Evolutionary conservation across 2,797 vertebrate species (phyloP).

Genomic region (Bryconaethiops microstoma): DNA sequence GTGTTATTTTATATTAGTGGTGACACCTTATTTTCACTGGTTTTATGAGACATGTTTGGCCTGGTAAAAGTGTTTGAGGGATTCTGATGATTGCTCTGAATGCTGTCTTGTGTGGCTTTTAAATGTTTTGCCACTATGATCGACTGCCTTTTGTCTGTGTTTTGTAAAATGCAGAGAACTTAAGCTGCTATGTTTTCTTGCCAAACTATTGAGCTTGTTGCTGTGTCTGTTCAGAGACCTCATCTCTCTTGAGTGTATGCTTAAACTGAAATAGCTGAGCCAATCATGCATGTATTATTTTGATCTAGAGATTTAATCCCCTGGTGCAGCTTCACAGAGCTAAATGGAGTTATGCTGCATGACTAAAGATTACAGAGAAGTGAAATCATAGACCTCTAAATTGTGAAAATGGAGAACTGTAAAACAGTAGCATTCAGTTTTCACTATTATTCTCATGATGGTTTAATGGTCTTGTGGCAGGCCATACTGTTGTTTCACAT

Average conservation of each 20-base stretch:
- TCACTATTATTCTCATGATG: not conserved
- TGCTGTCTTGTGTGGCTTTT: not conserved
- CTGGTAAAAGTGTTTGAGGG: too few species aligned
- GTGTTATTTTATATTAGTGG: too few species aligned
- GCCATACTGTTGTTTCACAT: not conserved
- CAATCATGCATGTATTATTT: constrained; percentile 17
- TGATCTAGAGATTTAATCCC: constrained; percentile 13
- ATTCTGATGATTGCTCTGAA: not conserved
- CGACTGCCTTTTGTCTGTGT: not conserved
- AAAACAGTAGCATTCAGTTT: not conserved
- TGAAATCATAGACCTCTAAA: not conserved
- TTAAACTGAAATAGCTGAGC: constrained; percentile 1
- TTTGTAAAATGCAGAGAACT: not conserved
- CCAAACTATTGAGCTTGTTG: constrained; percentile 1
- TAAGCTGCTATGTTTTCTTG: constrained; percentile 3
- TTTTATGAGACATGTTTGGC: too few species aligned
- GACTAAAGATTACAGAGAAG: not conserved
- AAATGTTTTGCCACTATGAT: not conserved
- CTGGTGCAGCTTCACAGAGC: not conserved
- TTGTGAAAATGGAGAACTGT: not conserved
- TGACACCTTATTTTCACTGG: too few species aligned
- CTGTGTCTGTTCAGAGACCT: constrained; percentile 7
- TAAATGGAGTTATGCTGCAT: constrained; percentile 5
- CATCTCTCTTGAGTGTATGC: constrained; percentile 4
- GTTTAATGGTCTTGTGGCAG: constrained; percentile 6